Evolutionary conservation across 2,888 invertebrate species (phyloP).

Genomic region (Ochropacha duplaris): DNA sequence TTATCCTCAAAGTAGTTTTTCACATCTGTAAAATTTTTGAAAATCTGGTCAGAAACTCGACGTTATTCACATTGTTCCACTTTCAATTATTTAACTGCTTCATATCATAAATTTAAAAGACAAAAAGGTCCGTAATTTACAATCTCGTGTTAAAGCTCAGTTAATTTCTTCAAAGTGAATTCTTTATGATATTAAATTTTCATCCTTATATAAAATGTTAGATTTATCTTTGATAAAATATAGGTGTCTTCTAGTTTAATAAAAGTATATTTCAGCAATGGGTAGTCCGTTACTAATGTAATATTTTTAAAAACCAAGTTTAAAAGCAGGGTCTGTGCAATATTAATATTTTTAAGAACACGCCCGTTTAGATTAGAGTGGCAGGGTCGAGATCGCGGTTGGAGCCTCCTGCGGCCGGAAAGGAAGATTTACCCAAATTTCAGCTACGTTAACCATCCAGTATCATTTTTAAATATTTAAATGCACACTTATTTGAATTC

Average conservation of each 20-base stretch:
- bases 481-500: slow-evolving; percentile 26
- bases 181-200: slow-evolving; percentile 13
- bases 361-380: slow-evolving; percentile 52
- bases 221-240: too few relatives aligned
- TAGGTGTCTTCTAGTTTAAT: neutral
- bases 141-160: slow-evolving; percentile 32
- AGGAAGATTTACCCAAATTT: slow-evolving; percentile 63
- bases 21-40: neutral
- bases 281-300: neutral
- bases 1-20: neutral
- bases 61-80: slow-evolving; percentile 5
- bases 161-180: slow-evolving; percentile 31
- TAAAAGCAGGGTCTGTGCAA: slow-evolving; percentile 32
- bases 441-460: slow-evolving; percentile 50
- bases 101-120: neutral
- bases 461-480: slow-evolving; percentile 55
- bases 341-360: slow-evolving; percentile 46
- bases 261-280: too few relatives aligned
- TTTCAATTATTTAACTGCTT: slow-evolving; percentile 17
- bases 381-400: slow-evolving; percentile 32
- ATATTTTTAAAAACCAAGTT: slow-evolving; percentile 19
- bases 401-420: slow-evolving; percentile 62
- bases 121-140: slow-evolving; percentile 31
- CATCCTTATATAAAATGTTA: neutral
- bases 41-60: neutral